These are phyloP conservation scores for Aquatica leii DNA, from an alignment of 2,888 invertebrate species.

Conservation along the genomic window DNA sequence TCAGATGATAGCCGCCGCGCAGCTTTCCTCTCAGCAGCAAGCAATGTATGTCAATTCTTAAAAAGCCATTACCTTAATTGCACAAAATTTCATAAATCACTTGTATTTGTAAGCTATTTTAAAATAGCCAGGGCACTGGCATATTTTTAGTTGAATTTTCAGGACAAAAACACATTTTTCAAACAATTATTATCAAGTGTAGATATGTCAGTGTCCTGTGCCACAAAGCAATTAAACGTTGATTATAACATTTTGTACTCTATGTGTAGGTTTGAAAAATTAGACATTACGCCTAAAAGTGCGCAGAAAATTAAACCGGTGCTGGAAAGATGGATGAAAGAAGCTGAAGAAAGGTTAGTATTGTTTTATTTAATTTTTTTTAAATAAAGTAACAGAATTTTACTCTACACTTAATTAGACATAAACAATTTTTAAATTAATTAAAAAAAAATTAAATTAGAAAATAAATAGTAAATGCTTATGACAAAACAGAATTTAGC, in stretches of 20 bases:
- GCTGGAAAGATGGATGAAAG: constrained; percentile 98
- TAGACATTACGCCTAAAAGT: constrained; percentile 99
- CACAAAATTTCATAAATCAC: constrained; percentile 24
- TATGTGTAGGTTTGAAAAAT: constrained; percentile 89
- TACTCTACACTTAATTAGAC: no score
- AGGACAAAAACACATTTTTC: neutral
- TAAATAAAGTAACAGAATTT: no score
- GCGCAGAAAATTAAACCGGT: constrained; percentile 99
- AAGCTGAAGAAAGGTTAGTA: constrained; percentile 92
- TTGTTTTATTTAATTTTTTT: constrained; percentile 12
- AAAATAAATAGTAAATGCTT: no score
- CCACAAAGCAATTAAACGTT: constrained; percentile 27
- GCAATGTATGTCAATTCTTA: constrained; percentile 80
- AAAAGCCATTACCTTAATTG: constrained; percentile 17
- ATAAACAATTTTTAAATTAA: no score
- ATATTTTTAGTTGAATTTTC: constrained; percentile 52
- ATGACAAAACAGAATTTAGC: no score
- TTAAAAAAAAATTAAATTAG: no score
- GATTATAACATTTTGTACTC: constrained; percentile 59
- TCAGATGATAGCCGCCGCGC: constrained; percentile 93
- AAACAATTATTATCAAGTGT: constrained; percentile 34
- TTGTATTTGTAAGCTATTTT: constrained; percentile 28
- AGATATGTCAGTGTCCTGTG: constrained; percentile 62
- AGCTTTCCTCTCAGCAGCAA: constrained; percentile 92
- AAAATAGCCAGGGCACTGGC: constrained; percentile 91